Percentiles rank a stretch among this genome's conserved stretches.
phyloP scores from a whole-genome alignment of 2,888 invertebrate genomes.

The Auanema sp. region DNA sequence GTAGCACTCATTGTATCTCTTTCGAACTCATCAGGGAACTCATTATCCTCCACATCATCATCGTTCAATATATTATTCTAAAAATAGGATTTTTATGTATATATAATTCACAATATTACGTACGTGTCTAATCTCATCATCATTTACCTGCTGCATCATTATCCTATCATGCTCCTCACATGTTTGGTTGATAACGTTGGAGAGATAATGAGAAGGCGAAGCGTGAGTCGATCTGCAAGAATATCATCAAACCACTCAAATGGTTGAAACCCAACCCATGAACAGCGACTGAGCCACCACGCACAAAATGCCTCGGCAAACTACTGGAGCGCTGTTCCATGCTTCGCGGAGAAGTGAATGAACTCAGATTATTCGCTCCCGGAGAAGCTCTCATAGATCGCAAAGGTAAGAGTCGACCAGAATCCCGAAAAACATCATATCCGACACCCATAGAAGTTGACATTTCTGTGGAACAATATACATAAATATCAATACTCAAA shows the following conservation, averaged over 20 bases:
- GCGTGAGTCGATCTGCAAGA: no score
- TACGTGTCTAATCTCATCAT: background rate
- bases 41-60: slow-evolving; percentile 23
- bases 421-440: slow-evolving; percentile 2
- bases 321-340: slow-evolving; percentile 30
- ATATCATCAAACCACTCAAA: background rate
- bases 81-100: no score
- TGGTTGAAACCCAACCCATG: background rate
- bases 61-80: slow-evolving; percentile 12
- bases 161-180: background rate
- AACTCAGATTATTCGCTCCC: slow-evolving; percentile 14
- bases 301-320: slow-evolving; percentile 31
- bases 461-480: slow-evolving; percentile 11
- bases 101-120: background rate
- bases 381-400: slow-evolving; percentile 34
- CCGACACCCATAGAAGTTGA: slow-evolving; percentile 17
- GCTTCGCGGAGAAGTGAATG: slow-evolving; percentile 10
- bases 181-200: no score
- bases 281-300: slow-evolving; percentile 11
- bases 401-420: slow-evolving; percentile 21
- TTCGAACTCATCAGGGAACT: slow-evolving; percentile 15
- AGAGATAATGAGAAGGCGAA: no score
- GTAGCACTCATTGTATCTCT: slow-evolving; percentile 25
- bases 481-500: background rate
- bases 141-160: background rate